These are phyloP conservation scores for Sardinella longiceps DNA, from an alignment of 2,797 vertebrate genomes.

Conservation along the genomic window DNA sequence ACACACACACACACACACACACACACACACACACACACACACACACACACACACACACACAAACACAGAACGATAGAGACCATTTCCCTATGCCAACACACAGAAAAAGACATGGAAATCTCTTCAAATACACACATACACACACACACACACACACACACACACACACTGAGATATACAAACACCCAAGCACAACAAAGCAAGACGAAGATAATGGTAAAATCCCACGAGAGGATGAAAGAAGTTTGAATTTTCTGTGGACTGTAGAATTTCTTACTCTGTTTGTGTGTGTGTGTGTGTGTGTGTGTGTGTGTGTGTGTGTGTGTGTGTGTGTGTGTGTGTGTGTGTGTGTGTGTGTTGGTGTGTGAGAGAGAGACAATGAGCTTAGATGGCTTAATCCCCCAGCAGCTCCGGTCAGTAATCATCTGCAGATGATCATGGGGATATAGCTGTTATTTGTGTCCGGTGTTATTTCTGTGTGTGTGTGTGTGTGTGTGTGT, in stretches of 20 bases:
- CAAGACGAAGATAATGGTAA: not conserved
- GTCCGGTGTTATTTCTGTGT: not conserved
- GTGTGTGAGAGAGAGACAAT: constrained; percentile 29
- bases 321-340: too few relatives aligned
- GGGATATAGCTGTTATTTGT: constrained; percentile 3
- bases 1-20: not conserved
- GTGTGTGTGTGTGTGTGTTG: too few relatives aligned
- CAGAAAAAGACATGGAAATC: not conserved
- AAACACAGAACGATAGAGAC: not conserved
- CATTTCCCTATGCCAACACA: not conserved
- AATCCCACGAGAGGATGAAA: not conserved
- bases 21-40: constrained; percentile 5
- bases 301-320: not conserved
- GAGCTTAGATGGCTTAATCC: constrained; percentile 51
- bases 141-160: constrained; percentile 12
- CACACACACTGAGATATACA: not conserved
- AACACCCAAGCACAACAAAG: not conserved
- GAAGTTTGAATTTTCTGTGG: not conserved
- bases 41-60: not conserved
- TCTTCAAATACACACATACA: not conserved
- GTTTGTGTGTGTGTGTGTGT: too few relatives aligned
- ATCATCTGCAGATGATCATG: not conserved
- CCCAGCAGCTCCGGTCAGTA: not conserved
- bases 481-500: not conserved
- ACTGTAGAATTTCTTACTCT: not conserved